Evolutionary conservation across 2,888 invertebrate genomes (phyloP).

Genomic region (Halictus ligatus): DNA sequence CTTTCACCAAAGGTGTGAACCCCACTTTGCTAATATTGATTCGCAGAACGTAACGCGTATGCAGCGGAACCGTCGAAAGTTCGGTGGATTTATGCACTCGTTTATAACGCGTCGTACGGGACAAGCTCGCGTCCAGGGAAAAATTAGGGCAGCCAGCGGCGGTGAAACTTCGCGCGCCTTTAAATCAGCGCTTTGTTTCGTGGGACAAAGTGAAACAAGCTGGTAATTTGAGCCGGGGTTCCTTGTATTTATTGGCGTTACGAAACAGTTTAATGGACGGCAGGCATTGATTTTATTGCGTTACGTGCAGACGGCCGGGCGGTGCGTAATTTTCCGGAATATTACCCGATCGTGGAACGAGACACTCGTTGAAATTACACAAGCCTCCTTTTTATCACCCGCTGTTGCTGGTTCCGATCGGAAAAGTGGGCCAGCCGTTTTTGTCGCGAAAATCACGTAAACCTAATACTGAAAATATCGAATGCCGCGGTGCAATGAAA

Average conservation of each 20-base stretch:
- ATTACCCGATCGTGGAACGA: neutral
- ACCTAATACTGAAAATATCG: neutral
- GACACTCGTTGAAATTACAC: neutral
- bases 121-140: slow-evolving; percentile 15
- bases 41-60: neutral
- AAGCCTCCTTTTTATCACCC: neutral
- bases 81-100: slow-evolving; percentile 14
- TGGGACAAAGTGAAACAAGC: slow-evolving; percentile 55
- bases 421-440: neutral
- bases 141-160: slow-evolving; percentile 29
- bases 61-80: neutral
- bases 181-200: slow-evolving; percentile 54
- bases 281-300: slow-evolving; percentile 37
- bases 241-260: slow-evolving; percentile 46
- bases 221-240: slow-evolving; percentile 43
- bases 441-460: neutral
- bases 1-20: no score
- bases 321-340: neutral
- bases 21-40: no score
- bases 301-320: slow-evolving; percentile 12
- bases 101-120: slow-evolving; percentile 18
- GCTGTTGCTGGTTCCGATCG: neutral
- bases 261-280: slow-evolving; percentile 39
- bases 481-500: neutral
- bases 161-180: slow-evolving; percentile 34